Conservation (phyloP, 2,888 invertebrate species). For the Cinara cedri region DNA sequence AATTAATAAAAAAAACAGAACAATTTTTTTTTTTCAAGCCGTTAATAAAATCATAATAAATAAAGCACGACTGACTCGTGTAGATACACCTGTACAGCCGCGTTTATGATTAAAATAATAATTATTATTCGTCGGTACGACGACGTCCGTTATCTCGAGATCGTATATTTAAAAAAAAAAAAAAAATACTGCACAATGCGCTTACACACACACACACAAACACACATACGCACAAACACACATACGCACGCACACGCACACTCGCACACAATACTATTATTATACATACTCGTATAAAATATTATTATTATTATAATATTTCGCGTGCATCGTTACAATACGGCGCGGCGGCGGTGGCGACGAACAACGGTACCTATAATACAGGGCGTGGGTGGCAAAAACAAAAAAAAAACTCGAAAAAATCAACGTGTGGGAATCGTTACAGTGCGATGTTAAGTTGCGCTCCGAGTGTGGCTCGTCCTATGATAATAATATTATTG, state of each 20-base stretch:
- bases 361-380: conserved; percentile 2
- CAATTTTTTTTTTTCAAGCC: background rate
- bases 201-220: too few relatives aligned
- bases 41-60: conserved; percentile 21
- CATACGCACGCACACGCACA: too few relatives aligned
- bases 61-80: conserved; percentile 2
- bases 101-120: conserved; percentile 11
- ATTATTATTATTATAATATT: background rate
- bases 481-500: too few relatives aligned
- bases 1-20: conserved; percentile 30
- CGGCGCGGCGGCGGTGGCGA: background rate
- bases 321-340: background rate
- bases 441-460: too few relatives aligned
- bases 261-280: too few relatives aligned
- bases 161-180: background rate
- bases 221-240: too few relatives aligned
- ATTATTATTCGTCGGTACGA: background rate
- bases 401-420: too few relatives aligned
- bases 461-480: too few relatives aligned
- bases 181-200: background rate
- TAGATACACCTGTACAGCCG: background rate
- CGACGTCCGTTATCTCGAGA: conserved; percentile 6
- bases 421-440: background rate
- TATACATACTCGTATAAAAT: too few relatives aligned
- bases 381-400: conserved; percentile 14